phyloP scores from a whole-genome alignment of 2,888 invertebrate species.

The Andrena haemorrhoa region DNA sequence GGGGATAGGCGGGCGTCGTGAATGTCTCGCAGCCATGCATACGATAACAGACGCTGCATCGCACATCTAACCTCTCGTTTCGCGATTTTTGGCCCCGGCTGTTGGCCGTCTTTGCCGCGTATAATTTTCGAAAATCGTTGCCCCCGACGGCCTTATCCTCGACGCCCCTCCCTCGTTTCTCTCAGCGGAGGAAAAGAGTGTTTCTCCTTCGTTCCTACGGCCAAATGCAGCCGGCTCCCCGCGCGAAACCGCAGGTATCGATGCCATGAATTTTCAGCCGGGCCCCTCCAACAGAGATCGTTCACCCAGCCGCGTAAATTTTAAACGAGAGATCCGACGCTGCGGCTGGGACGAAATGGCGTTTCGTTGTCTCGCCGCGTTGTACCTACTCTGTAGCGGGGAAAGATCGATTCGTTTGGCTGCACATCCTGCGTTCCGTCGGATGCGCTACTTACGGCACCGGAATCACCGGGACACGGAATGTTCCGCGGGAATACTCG shows the following conservation, averaged over 20 bases:
- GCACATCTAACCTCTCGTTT: constrained; percentile 14
- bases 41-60: constrained; percentile 69
- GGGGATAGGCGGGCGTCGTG: constrained; percentile 46
- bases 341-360: constrained; percentile 12
- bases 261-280: constrained; percentile 65
- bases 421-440: not conserved
- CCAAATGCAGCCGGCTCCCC: constrained; percentile 63
- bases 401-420: constrained; percentile 14
- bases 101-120: constrained; percentile 30
- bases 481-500: no score
- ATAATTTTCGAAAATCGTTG: constrained; percentile 67
- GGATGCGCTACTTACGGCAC: not conserved
- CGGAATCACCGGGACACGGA: no score
- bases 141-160: constrained; percentile 39
- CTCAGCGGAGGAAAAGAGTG: not conserved
- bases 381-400: constrained; percentile 9
- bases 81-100: constrained; percentile 52
- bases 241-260: constrained; percentile 68
- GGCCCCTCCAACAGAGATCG: constrained; percentile 41
- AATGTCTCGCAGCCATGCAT: constrained; percentile 63
- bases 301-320: constrained; percentile 52
- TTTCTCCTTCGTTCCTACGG: constrained; percentile 27
- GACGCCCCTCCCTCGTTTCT: not conserved
- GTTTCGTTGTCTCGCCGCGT: constrained; percentile 37
- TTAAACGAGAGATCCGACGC: constrained; percentile 35